Percentiles rank a stretch among this genome's conserved stretches.
Conservation (phyloP, 2,797 vertebrate genomes). For the Sternarchorhynchus goeldii region DNA sequence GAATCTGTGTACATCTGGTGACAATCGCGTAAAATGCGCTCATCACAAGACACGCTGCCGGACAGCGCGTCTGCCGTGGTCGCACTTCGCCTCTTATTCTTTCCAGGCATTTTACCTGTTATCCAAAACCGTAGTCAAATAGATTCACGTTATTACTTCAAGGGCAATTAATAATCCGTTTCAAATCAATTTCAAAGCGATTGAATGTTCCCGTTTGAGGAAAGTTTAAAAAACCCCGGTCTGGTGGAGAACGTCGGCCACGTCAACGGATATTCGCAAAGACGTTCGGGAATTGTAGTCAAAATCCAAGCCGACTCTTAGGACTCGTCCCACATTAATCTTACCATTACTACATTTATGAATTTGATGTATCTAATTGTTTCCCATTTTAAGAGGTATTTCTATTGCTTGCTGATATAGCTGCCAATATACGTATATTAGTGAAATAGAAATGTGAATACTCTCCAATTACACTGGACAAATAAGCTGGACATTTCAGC, state of each 20-base stretch:
- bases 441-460: no score
- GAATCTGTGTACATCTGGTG: constrained; percentile 78
- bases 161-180: not conserved
- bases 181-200: not conserved
- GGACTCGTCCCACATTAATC: no score
- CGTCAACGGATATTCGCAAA: constrained; percentile 60
- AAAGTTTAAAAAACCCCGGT: constrained; percentile 78
- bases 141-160: not conserved
- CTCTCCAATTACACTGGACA: no score
- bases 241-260: constrained; percentile 56
- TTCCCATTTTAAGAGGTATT: no score
- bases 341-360: no score
- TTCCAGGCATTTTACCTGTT: constrained; percentile 71
- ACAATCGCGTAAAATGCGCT: constrained; percentile 82
- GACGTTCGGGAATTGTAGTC: constrained; percentile 71
- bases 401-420: no score
- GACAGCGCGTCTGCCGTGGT: constrained; percentile 75
- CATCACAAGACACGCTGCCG: constrained; percentile 76
- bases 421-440: no score
- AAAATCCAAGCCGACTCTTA: not conserved
- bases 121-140: not conserved
- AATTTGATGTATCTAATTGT: no score
- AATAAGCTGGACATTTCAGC: no score
- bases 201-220: not conserved
- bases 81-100: constrained; percentile 75